phyloP scores from a whole-genome alignment of 2,797 vertebrate species.

The Neomorphus geoffroyi region DNA sequence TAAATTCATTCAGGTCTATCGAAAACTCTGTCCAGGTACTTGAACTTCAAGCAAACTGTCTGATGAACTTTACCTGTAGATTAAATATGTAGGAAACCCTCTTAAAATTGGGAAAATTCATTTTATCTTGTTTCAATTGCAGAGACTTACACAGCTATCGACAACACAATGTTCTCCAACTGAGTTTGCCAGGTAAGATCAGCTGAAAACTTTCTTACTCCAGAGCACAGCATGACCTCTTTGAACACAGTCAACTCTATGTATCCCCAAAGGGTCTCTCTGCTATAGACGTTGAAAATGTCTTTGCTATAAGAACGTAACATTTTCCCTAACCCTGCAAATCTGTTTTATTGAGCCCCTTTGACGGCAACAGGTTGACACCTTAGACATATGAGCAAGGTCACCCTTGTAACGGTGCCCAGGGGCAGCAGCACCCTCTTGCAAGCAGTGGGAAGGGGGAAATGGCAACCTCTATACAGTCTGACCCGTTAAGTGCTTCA shows the following conservation, averaged over 20 bases:
- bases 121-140: not conserved
- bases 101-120: not conserved
- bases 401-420: not conserved
- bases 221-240: not conserved
- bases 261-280: not conserved
- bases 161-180: not conserved
- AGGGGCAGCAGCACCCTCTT: not conserved
- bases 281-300: not conserved
- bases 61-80: not conserved
- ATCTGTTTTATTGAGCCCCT: not conserved
- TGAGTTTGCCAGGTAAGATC: not conserved
- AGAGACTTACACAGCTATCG: not conserved
- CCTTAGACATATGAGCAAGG: not conserved
- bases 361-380: not conserved
- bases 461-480: not conserved
- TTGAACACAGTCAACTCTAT: not conserved
- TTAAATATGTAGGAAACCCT: not conserved
- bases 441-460: not conserved
- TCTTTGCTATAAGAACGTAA: not conserved
- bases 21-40: not conserved
- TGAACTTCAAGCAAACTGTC: not conserved
- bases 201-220: not conserved
- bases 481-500: constrained; percentile 28
- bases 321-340: not conserved
- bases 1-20: not conserved